Evolutionary conservation across 2,888 invertebrate species (phyloP), one percentile per base, ranked within the genome.

Genomic region (Crioceris asparagi): DNA sequence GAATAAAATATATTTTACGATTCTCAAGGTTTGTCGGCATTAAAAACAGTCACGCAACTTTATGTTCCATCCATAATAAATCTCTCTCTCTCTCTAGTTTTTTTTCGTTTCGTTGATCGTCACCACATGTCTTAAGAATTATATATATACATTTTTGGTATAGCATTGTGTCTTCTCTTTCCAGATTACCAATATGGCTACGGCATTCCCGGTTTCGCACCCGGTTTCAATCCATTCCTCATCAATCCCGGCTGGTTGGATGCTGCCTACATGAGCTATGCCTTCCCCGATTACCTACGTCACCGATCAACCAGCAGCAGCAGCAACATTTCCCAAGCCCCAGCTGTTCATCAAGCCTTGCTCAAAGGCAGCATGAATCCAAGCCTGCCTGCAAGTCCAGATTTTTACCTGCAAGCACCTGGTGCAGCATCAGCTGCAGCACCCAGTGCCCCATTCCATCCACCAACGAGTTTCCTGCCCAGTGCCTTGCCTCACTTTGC

Each of bases 161-260:
- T n/a, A n/a, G n/a, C n/a, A n/a, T n/a, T n/a, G n/a, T n/a, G n/a
- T 21, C 29, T 49, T 52, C 53, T 53, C 48, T 44, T 68, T 67
- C 25, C 68, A 87, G 86, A 72, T 71, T 85, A 79, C 59, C 83
- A 83, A 41, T 86, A 83, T 57, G 82, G 81, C 19, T 81, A 83
- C 61, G 69, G 69, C 18, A 62, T 73, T 4, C 69, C 70, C 11
- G 70, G 72, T 35, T 48, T 65, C 37, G 81, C 82, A 3, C 80
- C 78, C 26, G 75, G 75, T 15, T 83, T 83, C 60, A 81, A 79
- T 53, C 83, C 83, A 2, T 83, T 85, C 62, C 69, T 90, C 44
- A 65, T 88, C 39, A 84, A 83, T 56, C 48, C 51, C 1, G 81
- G 82, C 21, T 87, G 88, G 83, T 65, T 90, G 50, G 90, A 91